These are phyloP conservation scores for Gymnocheta viridis DNA, from an alignment of 2,888 invertebrate species.

Conservation along the genomic window DNA sequence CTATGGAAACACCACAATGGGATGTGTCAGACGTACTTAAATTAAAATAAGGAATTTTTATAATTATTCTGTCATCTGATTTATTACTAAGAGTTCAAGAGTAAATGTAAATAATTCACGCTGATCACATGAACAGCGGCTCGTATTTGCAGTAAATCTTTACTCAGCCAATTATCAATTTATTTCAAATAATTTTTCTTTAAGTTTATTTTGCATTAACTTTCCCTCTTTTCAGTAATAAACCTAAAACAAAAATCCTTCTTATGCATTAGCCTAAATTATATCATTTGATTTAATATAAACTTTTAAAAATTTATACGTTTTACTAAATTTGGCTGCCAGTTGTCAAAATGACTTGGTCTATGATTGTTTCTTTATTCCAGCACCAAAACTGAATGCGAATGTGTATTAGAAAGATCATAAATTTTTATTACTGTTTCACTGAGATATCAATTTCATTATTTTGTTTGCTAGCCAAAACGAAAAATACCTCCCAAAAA, in stretches of 20 bases:
- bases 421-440: conserved; percentile 69
- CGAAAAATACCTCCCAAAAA: conserved; percentile 40
- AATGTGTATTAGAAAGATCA: conserved; percentile 52
- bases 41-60: no score
- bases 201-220: conserved; percentile 28
- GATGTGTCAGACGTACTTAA: no score
- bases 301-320: conserved; percentile 51
- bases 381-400: conserved; percentile 39
- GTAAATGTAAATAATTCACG: no score
- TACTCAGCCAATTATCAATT: not conserved
- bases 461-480: not conserved
- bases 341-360: conserved; percentile 58
- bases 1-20: no score
- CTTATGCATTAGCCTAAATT: conserved; percentile 43
- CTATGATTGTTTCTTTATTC: conserved; percentile 1
- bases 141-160: no score
- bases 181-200: not conserved
- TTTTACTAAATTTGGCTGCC: conserved; percentile 57
- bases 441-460: conserved; percentile 58
- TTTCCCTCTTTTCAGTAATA: conserved; percentile 19
- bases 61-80: no score
- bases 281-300: conserved; percentile 66
- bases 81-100: no score
- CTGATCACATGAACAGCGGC: no score
- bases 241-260: not conserved